Base-by-base conservation (phyloP, 2,113 vertebrate species). In the Zapus hudsonius region DNA sequence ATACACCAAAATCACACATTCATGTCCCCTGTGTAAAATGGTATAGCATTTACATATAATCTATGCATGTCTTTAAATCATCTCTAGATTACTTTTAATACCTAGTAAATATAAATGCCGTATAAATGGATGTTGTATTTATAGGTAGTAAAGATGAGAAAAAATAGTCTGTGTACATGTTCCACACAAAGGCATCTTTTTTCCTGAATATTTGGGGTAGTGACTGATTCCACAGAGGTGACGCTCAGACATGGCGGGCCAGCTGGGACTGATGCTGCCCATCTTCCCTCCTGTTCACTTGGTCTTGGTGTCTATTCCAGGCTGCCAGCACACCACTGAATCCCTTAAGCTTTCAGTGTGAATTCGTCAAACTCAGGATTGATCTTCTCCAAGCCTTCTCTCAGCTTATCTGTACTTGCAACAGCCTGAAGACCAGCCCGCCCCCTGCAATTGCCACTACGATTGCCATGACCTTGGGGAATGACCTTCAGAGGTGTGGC, bases 371-470 rank as follows among this genome's bases (percentile, higher is more conserved):
- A 97, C 98, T 99, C 96, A 98, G 99, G 33, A 99, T 99, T 87
- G 99, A 99, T 97, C 99, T 99, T 57, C 98, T 99, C 70, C 99
- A 99, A 97, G 99, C 99, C 72, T 98, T 99, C 97, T 99, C 99
- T 12, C 99, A 99, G 96, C 99, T 99, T 73, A 98, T 99, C 95
- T 99, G 99, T 93, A 99, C 99, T 93, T 99, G 99, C 96, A 99
- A 99, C 97, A 99, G 99, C 96, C 98, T 99, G 1, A 99, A 99
- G 97, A 99, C 99, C 81, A 99, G 99, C 95, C 99, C 99, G 0
- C 99, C 99, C 27, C 99, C 99, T 5, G 99, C 99, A 85, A 99
- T 99, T 84, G 99, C 99, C 94, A 99, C 99, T 29, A 99, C 99
- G 0, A 98, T 99, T 61, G 99, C 99, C 55, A 98, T 99, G 97